Evolutionary conservation across 1,140 invertebrate species (phyloP).

Genomic region (Sarcophaga bullata): DNA sequence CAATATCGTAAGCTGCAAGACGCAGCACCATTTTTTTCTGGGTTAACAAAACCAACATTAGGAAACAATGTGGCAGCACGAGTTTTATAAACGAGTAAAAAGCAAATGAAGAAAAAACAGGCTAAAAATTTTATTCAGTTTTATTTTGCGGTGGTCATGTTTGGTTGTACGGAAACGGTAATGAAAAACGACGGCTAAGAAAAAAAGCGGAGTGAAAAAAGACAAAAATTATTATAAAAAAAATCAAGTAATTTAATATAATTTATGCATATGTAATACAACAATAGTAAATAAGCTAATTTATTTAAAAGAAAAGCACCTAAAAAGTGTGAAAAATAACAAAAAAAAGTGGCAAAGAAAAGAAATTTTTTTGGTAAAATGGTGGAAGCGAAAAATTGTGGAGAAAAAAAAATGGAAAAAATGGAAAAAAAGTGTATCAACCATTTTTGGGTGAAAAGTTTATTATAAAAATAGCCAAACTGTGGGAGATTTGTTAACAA

Average conservation of each 20-base stretch:
- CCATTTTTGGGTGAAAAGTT: slow-evolving; percentile 19
- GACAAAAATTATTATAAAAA: neutral
- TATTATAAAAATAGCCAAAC: neutral
- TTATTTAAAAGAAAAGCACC: neutral
- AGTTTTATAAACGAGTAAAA: neutral
- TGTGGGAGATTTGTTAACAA: neutral
- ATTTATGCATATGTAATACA: no score
- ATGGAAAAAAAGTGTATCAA: neutral
- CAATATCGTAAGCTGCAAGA: no score
- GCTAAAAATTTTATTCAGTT: slow-evolving; percentile 5
- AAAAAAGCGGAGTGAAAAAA: neutral
- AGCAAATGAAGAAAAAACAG: neutral
- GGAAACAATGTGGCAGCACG: no score
- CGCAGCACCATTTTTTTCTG: no score
- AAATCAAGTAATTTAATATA: neutral
- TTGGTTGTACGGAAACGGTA: neutral
- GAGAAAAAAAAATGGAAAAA: neutral
- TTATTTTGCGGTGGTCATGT: slow-evolving; percentile 25
- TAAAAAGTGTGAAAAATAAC: neutral
- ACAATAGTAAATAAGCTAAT: neutral
- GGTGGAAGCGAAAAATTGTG: no score
- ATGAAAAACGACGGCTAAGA: neutral
- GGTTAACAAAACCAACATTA: no score
- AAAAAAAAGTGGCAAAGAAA: slow-evolving; percentile 18
- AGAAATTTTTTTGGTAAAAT: neutral